Conservation (phyloP, 1,140 invertebrate genomes). For the Drosophila nigromelanica region DNA sequence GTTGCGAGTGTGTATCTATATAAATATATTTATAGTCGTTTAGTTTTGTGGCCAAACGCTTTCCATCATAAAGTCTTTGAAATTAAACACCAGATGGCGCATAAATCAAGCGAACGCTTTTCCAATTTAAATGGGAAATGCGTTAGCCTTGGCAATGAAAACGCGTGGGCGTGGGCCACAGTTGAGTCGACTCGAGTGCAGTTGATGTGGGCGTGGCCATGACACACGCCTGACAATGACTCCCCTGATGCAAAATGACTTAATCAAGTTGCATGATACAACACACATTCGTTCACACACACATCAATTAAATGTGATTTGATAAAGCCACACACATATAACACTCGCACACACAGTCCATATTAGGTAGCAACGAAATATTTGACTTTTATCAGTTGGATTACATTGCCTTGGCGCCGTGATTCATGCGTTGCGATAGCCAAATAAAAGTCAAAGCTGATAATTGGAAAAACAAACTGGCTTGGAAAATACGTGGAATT, state of each 20-base stretch:
- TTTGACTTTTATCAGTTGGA: conserved; percentile 25
- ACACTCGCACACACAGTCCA: conserved; percentile 1
- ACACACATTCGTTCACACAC: neutral
- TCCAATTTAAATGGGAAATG: conserved; percentile 30
- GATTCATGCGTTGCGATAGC: conserved; percentile 27
- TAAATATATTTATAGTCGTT: neutral
- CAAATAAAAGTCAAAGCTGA: conserved; percentile 6
- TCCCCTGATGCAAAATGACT: conserved; percentile 35
- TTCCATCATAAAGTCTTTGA: conserved; percentile 35
- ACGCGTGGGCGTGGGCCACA: neutral
- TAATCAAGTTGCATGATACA: conserved; percentile 46
- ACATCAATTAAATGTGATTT: neutral
- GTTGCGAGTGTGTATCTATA: neutral
- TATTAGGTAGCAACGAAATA: neutral
- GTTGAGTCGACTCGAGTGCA: neutral
- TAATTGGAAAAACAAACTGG: conserved; percentile 6
- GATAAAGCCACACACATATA: conserved; percentile 29
- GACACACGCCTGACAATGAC: conserved; percentile 27
- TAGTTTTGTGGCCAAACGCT: conserved; percentile 2
- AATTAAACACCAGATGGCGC: conserved; percentile 25
- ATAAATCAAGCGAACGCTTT: conserved; percentile 49
- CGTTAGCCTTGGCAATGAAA: conserved; percentile 35
- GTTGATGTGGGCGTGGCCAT: conserved; percentile 12
- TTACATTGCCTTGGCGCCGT: conserved; percentile 19
- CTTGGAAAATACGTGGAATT: too few species aligned